Conservation (phyloP, 2,888 invertebrate genomes). For the Ceraclea dissimilis region DNA sequence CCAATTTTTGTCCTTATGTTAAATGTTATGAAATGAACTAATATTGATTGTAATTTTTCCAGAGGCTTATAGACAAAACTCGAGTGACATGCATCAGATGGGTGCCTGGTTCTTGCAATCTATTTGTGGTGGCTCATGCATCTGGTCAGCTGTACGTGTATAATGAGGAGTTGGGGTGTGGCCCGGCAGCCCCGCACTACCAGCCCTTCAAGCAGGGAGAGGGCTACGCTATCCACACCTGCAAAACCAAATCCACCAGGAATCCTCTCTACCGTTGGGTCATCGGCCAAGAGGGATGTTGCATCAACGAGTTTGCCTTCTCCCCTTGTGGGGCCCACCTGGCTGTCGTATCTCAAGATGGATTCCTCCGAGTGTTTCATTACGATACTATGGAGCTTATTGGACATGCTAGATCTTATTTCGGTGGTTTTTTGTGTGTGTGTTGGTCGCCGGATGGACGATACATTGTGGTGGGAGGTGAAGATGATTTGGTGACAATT, state of each 20-base stretch:
- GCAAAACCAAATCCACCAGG: conserved; percentile 91
- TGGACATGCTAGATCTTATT: conserved; percentile 91
- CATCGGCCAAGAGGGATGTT: conserved; percentile 70
- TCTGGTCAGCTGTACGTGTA: conserved; percentile 97
- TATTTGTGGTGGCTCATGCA: conserved; percentile 90
- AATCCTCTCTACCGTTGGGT: conserved; percentile 94
- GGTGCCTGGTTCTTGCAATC: conserved; percentile 91
- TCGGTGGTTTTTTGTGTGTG: conserved; percentile 95
- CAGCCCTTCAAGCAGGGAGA: conserved; percentile 93
- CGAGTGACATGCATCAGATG: conserved; percentile 96
- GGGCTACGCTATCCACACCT: conserved; percentile 88
- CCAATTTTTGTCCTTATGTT: too few species aligned
- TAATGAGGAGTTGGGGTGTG: conserved; percentile 90
- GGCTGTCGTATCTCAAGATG: conserved; percentile 92
- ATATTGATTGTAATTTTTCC: conserved; percentile 33
- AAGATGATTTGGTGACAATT: conserved; percentile 96
- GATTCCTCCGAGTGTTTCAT: conserved; percentile 91
- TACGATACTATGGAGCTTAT: conserved; percentile 96
- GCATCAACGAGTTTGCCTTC: conserved; percentile 95
- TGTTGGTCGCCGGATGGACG: conserved; percentile 97
- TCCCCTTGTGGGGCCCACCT: conserved; percentile 90
- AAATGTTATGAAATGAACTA: not conserved
- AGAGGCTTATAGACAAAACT: conserved; percentile 88
- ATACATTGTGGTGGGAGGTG: conserved; percentile 94
- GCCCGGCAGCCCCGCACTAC: conserved; percentile 85